These are phyloP conservation scores for Hydropsyche betteni DNA, from an alignment of 2,888 invertebrate genomes.

Conservation along the genomic window DNA sequence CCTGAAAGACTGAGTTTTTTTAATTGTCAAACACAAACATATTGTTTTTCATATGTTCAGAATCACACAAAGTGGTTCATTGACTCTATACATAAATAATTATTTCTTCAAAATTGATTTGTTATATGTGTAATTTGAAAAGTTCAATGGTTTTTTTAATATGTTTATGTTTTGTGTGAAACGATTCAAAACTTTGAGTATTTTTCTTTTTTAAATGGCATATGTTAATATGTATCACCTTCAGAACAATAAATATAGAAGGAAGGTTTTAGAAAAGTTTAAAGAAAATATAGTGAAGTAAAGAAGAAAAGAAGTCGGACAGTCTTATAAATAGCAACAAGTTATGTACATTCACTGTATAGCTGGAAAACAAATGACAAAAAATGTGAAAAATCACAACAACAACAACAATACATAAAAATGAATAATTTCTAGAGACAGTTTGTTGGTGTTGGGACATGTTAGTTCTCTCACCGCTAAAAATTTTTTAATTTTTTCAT, in stretches of 20 bases:
- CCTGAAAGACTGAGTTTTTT: constrained; percentile 3
- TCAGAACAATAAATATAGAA: constrained; percentile 21
- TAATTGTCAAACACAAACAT: constrained; percentile 17
- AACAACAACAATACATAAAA: constrained; percentile 47
- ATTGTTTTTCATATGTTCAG: background rate
- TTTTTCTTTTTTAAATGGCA: background rate
- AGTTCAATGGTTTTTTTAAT: background rate
- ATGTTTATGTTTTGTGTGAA: constrained; percentile 16
- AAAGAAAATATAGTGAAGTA: constrained; percentile 45
- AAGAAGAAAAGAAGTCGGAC: constrained; percentile 48
- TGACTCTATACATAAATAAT: too few relatives aligned
- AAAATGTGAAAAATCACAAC: constrained; percentile 49
- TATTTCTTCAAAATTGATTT: too few relatives aligned
- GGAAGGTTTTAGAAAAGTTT: constrained; percentile 42
- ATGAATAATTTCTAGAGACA: constrained; percentile 19
- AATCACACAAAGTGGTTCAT: too few relatives aligned
- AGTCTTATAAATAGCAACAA: constrained; percentile 46
- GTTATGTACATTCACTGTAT: constrained; percentile 55
- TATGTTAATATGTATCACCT: constrained; percentile 30
- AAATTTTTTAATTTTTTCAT: constrained; percentile 94
- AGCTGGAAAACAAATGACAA: constrained; percentile 50
- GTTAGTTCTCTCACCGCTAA: constrained; percentile 78
- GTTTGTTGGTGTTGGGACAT: too few relatives aligned
- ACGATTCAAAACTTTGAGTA: background rate
- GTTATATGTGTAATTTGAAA: background rate